Base-by-base conservation (phyloP, 2,797 vertebrate genomes). In the Rallus crepitans region DNA sequence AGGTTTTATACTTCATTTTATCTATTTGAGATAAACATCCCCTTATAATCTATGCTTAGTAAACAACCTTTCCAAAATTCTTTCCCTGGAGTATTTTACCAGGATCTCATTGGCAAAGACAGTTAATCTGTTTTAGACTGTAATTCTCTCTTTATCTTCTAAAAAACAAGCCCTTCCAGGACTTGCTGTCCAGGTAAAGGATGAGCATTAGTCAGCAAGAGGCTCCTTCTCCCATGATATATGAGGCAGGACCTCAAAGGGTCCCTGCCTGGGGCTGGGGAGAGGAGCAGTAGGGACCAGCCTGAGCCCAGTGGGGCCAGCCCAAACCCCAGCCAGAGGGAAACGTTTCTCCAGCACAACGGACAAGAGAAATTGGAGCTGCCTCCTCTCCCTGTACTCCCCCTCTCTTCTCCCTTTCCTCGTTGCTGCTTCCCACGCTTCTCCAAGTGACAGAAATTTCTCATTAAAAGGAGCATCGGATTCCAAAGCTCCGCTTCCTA, bases 341-440 rank as follows among this genome's bases (percentile, higher is more conserved):
- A 53, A 77, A 17, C 0, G 0, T 23, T 1, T 1, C 40, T 80
- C 17, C 33, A 55, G 73, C 0, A 0, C 53, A 55, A 45, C 3
- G 9, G 61, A 24, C 12, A 55, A 84, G 53, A 81, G 35, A 15
- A 95, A 35, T 55, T 0, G 0, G 27, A 80, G 68, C 76, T 0
- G 0, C 77, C 40, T 80, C 59, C 31, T 45, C 76, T 84, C 59
- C 57, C 37, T 48, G 47, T 23, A 21, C 47, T 40, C 42, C 28
- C 48, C 23, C 31, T 48, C 69, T 69, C 60, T 33, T 68, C 31
- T 87, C 59, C 55, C 12, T 63, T 40, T 89, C 68, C 63, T 83
- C 0, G 0, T 57, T 88, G 53, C 50, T 86, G 11, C 91, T 78
- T 94, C 92, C 91, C 73, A 94, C 50, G 5, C 77, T 88, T 65